Percentiles rank a stretch among this genome's conserved stretches.
These are phyloP conservation scores for Athalia cordata DNA, from an alignment of 2,888 invertebrate species.

Conservation along the genomic window DNA sequence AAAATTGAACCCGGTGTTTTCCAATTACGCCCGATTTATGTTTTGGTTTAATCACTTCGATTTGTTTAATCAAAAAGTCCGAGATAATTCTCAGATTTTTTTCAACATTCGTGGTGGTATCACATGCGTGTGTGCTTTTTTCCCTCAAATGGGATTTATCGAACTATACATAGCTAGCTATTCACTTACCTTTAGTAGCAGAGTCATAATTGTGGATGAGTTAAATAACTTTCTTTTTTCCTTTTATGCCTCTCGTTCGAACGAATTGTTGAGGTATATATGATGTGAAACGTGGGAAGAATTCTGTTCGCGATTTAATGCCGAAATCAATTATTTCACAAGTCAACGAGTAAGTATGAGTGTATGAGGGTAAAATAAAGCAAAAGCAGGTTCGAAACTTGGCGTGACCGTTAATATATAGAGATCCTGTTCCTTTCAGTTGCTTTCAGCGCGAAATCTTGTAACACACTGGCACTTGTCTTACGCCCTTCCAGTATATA, in stretches of 20 bases:
- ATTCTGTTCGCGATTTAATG: background rate
- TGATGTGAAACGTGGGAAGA: constrained; percentile 20
- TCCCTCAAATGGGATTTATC: constrained; percentile 4
- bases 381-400: background rate
- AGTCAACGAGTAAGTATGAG: constrained; percentile 18
- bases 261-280: constrained; percentile 3
- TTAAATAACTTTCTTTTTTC: background rate
- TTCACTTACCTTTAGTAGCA: constrained; percentile 62
- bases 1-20: constrained; percentile 32
- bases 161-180: constrained; percentile 20
- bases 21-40: constrained; percentile 34
- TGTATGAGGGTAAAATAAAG: constrained; percentile 30
- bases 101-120: background rate
- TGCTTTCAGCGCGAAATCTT: constrained; percentile 64
- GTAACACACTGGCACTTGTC: constrained; percentile 63
- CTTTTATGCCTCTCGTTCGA: constrained; percentile 4
- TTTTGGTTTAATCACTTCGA: constrained; percentile 15
- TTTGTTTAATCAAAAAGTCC: constrained; percentile 9
- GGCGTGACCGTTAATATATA: constrained; percentile 1
- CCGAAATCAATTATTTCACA: constrained; percentile 4
- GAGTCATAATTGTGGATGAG: constrained; percentile 53
- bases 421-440: constrained; percentile 40
- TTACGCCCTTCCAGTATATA: constrained; percentile 60
- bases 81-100: background rate
- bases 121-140: too few species aligned